phyloP scores from a whole-genome alignment of 2,888 invertebrate species.

The Macrophya alboannulata region DNA sequence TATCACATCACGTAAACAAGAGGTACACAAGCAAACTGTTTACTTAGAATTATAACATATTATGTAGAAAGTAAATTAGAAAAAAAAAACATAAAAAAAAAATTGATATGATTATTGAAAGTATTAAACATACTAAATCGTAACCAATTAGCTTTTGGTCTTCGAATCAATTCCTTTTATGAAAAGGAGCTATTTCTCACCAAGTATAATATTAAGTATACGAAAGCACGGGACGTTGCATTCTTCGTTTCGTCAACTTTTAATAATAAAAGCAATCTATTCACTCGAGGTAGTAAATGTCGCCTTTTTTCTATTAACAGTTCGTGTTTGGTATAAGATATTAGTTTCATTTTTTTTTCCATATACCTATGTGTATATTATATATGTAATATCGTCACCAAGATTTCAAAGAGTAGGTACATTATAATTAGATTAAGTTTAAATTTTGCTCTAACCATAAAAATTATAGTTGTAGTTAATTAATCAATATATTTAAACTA shows the following conservation, averaged over 20 bases:
- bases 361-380: neutral
- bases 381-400: neutral
- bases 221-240: neutral
- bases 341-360: no score
- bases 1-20: conserved; percentile 31
- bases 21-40: conserved; percentile 34
- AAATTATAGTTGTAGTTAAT: neutral
- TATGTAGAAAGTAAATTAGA: neutral
- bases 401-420: conserved; percentile 7
- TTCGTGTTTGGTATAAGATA: conserved; percentile 14
- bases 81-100: neutral
- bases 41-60: neutral
- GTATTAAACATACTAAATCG: neutral
- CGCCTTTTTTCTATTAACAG: conserved; percentile 6
- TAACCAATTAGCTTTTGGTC: conserved; percentile 21
- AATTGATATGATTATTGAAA: neutral
- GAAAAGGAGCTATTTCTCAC: conserved; percentile 27
- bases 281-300: conserved; percentile 15
- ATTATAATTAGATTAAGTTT: neutral
- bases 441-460: neutral
- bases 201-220: neutral
- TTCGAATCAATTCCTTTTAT: conserved; percentile 25
- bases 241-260: neutral
- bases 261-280: neutral
- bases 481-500: neutral